These are phyloP conservation scores for Bergia sp. DNA, from an alignment of 92 coral and sea anemone species.

Conservation along the genomic window DNA sequence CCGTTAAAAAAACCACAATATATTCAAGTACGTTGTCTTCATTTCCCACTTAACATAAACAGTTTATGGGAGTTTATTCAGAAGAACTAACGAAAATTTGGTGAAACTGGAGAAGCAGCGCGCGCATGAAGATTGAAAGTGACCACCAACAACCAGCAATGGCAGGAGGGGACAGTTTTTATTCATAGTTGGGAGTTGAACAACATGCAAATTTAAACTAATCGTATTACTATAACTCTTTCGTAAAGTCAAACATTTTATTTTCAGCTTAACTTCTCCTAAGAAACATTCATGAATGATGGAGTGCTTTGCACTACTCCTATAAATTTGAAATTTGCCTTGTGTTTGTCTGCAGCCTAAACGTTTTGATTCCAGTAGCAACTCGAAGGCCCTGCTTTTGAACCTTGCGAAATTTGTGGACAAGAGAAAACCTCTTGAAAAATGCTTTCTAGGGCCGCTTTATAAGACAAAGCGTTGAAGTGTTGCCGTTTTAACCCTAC, in stretches of 20 bases:
- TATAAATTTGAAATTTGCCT: background rate
- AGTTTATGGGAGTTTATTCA: slow-evolving; percentile 21
- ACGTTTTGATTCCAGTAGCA: slow-evolving; percentile 8
- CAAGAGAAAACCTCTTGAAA: slow-evolving; percentile 31
- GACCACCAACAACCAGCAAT: slow-evolving; percentile 5
- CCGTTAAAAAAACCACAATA: slow-evolving; percentile 80
- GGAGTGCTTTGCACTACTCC: background rate
- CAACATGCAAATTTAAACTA: background rate
- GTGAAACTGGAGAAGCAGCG: slow-evolving; percentile 39
- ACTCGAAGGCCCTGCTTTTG: background rate
- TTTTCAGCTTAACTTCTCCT: background rate
- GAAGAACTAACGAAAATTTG: background rate
- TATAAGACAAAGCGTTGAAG: slow-evolving; percentile 38
- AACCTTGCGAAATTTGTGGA: slow-evolving; percentile 17
- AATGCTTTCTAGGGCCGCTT: background rate
- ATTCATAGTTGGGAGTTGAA: slow-evolving; percentile 12
- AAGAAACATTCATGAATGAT: background rate
- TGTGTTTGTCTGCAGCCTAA: background rate
- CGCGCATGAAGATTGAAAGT: slow-evolving; percentile 19
- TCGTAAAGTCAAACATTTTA: background rate
- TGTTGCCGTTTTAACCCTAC: slow-evolving; percentile 24
- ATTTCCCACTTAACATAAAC: slow-evolving; percentile 45
- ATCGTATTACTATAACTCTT: background rate
- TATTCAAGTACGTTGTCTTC: slow-evolving; percentile 63
- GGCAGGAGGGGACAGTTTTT: background rate